A percentile compares a stretch with the other conserved stretches of the same genome.
Evolutionary conservation across 2,113 vertebrate genomes (phyloP).

Genomic region (Centrocercus urophasianus): DNA sequence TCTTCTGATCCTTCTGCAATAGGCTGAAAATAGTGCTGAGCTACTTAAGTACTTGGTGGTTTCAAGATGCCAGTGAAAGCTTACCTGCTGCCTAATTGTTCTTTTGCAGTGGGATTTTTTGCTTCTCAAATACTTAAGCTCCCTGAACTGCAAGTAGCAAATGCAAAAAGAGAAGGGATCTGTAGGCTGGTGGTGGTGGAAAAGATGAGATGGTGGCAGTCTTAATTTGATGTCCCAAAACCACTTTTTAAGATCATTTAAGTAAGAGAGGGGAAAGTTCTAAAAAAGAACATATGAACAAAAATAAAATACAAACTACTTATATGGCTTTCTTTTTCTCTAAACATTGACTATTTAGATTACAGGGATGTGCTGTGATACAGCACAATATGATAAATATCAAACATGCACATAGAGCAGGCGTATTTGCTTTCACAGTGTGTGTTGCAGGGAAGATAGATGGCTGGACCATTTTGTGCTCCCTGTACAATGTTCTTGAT

Average conservation of each 20-base stretch:
- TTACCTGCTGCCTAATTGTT: rapidly evolving
- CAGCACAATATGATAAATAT: neutral
- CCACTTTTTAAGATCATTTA: neutral
- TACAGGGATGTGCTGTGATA: neutral
- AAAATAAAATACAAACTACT: neutral
- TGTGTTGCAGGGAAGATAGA: neutral
- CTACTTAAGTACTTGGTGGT: neutral
- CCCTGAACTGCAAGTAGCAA: neutral
- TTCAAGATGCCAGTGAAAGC: neutral
- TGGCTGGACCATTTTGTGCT: neutral
- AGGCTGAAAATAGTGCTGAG: neutral
- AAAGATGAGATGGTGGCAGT: neutral
- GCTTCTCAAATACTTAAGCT: neutral
- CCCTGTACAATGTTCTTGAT: neutral
- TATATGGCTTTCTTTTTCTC: neutral
- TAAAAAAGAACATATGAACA: neutral
- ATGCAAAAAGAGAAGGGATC: neutral
- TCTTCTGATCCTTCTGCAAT: neutral
- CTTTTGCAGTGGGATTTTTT: neutral
- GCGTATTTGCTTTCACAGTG: neutral
- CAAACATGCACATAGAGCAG: neutral
- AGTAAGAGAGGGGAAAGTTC: neutral
- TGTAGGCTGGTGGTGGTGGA: neutral
- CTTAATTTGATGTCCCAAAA: neutral
- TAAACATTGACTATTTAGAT: neutral